Base-by-base conservation (phyloP, 2,113 vertebrate genomes). In the Tringa solitaria region DNA sequence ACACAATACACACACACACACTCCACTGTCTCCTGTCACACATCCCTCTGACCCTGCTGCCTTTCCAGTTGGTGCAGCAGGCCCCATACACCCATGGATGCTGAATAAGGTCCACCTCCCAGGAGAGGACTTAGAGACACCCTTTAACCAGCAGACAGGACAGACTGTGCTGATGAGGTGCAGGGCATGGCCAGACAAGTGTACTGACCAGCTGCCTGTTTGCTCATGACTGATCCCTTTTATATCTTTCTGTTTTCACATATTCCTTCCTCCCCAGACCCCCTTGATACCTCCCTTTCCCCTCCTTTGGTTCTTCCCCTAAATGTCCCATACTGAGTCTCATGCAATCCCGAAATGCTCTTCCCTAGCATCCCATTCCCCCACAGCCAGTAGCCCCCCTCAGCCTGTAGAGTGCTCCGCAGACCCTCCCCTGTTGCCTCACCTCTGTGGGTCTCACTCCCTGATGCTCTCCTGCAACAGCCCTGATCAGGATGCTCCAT, bases 41-140 rank as follows among this genome's bases (percentile, higher is more conserved):
- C 0, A 1, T 32, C 8, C 14, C 46, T 81, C 51, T 51, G 41
- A 65, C 23, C 10, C 59, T 41, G 33, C 43, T 57, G 19, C 6
- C 0, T 2, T 39, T 79, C 18, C 65, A 69, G 30, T 19, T 74
- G 73, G 60, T 63, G 13, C 26, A 59, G 4, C 30, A 63, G 30
- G 48, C 13, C 14, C 12, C 9, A 4, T 7, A 30, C 14, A 61
- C 6, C 18, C 28, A 35, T 1, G 2, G 30, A 35, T 4, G 4
- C 43, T 61, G 24, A 61, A 57, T 14, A 50, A 24, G 33, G 30
- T 67, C 24, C 33, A 9, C 30, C 18, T 78, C 54, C 10, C 12
- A 65, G 43, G 7, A 60, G 24, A 53, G 74, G 33, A n/a, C 11
- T 35, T 68, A 83, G 35, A 78, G 87, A 70, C 0, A 1, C 18